Conservation (phyloP, 2,113 vertebrate species). For the Leucopsar rothschildi region DNA sequence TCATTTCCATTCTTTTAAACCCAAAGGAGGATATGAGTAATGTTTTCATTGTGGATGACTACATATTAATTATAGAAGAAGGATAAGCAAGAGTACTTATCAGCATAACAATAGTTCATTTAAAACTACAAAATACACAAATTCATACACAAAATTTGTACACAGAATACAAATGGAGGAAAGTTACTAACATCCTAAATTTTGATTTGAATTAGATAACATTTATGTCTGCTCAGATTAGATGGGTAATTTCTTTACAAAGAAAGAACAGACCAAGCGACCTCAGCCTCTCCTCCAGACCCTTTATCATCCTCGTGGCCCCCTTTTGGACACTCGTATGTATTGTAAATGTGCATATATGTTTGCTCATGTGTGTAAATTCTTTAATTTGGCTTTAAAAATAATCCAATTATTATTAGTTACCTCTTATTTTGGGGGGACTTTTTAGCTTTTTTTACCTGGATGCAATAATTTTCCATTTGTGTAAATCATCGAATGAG, state of each 20-base stretch:
- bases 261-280: background rate
- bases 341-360: background rate
- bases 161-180: background rate
- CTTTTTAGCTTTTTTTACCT: background rate
- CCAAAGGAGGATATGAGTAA: background rate
- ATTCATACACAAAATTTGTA: background rate
- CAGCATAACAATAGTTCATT: background rate
- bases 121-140: background rate
- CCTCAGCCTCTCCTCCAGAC: background rate
- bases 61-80: background rate
- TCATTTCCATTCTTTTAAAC: background rate
- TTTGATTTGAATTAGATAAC: background rate
- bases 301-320: no score
- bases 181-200: background rate
- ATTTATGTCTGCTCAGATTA: background rate
- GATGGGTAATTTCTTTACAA: background rate
- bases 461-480: background rate
- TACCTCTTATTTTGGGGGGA: background rate
- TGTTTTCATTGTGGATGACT: background rate
- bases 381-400: background rate
- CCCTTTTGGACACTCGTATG: accelerated
- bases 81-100: background rate
- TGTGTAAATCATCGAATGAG: background rate
- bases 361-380: background rate
- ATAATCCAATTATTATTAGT: background rate